These are phyloP conservation scores for Drosophila kohkoa DNA, from an alignment of 1,140 invertebrate species.

Conservation along the genomic window DNA sequence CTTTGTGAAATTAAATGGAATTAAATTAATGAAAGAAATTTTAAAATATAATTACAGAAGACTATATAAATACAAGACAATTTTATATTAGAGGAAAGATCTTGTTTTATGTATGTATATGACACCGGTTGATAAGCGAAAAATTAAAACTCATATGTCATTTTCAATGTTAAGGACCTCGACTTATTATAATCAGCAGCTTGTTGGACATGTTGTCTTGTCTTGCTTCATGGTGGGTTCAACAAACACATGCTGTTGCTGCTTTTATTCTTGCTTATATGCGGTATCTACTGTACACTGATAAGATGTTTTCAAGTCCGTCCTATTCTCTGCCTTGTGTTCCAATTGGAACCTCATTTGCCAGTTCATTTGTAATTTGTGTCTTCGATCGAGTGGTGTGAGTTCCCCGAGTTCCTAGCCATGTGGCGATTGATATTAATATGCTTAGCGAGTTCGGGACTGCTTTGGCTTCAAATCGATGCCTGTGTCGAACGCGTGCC, in stretches of 20 bases:
- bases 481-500: constrained; percentile 66
- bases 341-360: constrained; percentile 41
- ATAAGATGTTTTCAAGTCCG: constrained; percentile 57
- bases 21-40: no score
- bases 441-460: constrained; percentile 16
- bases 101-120: not conserved
- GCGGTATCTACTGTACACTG: not conserved
- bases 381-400: constrained; percentile 48
- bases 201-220: constrained; percentile 21
- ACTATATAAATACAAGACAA: not conserved
- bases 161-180: constrained; percentile 74
- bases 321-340: constrained; percentile 11
- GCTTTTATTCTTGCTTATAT: not conserved
- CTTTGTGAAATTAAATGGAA: no score
- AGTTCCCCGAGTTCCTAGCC: not conserved
- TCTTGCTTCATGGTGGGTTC: constrained; percentile 49
- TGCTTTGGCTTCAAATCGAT: constrained; percentile 32
- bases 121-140: constrained; percentile 44
- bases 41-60: no score
- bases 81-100: constrained; percentile 3
- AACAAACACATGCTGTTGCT: constrained; percentile 55
- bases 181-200: constrained; percentile 50
- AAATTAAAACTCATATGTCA: constrained; percentile 26
- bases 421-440: constrained; percentile 53
- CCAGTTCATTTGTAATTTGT: constrained; percentile 63